Conservation (phyloP, 2,113 vertebrate genomes). For the Carlito syrichta region DNA sequence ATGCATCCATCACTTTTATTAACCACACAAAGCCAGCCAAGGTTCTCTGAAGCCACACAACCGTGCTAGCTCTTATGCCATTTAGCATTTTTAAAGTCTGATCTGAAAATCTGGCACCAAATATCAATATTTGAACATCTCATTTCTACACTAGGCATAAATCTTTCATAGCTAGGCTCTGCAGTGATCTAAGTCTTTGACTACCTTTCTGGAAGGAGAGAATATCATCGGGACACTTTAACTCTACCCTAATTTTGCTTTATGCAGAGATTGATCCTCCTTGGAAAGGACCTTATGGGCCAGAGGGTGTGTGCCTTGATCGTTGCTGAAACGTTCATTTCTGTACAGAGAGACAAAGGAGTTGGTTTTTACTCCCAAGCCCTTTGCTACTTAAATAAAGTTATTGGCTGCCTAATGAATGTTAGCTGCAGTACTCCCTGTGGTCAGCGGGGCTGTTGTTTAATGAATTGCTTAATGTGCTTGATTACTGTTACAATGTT, state of each 20-base stretch:
- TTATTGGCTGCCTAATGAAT: slow-evolving; percentile 87
- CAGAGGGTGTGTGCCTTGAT: slow-evolving; percentile 61
- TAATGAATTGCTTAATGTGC: slow-evolving; percentile 93
- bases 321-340: slow-evolving; percentile 65
- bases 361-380: slow-evolving; percentile 74
- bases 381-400: slow-evolving; percentile 86
- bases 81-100: slow-evolving; percentile 72
- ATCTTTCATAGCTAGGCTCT: slow-evolving; percentile 56
- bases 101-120: slow-evolving; percentile 73
- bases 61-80: slow-evolving; percentile 49
- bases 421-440: slow-evolving; percentile 86
- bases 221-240: slow-evolving; percentile 42
- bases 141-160: slow-evolving; percentile 73
- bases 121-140: slow-evolving; percentile 74
- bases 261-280: slow-evolving; percentile 48
- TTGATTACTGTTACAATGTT: slow-evolving; percentile 89
- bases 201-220: slow-evolving; percentile 66
- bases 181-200: slow-evolving; percentile 73
- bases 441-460: slow-evolving; percentile 88
- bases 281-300: slow-evolving; percentile 62
- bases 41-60: slow-evolving; percentile 68
- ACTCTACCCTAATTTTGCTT: slow-evolving; percentile 41
- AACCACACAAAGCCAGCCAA: slow-evolving; percentile 63
- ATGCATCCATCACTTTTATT: slow-evolving; percentile 74
- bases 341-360: slow-evolving; percentile 75